These are phyloP conservation scores for Batillaria attramentaria DNA, from an alignment of 1,140 invertebrate genomes.

Conservation along the genomic window DNA sequence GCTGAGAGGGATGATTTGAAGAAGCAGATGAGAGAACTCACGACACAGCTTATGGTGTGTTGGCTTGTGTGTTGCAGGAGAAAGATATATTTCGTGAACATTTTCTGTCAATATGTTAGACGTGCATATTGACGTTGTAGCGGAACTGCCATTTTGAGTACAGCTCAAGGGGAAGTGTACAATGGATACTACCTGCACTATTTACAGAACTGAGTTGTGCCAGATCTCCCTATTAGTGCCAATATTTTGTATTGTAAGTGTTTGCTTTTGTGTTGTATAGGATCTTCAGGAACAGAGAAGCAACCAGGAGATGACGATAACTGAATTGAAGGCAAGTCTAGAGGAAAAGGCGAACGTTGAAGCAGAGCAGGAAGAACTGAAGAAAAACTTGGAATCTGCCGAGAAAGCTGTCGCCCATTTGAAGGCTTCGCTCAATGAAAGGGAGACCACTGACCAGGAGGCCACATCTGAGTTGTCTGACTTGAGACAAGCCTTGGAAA, in stretches of 20 bases:
- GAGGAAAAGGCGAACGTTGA: conserved; percentile 15
- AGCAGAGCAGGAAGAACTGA: conserved; percentile 2
- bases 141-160: too few relatives aligned
- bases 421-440: not conserved
- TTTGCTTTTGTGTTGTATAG: not conserved
- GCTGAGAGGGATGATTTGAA: conserved; percentile 26
- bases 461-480: conserved; percentile 1
- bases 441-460: conserved; percentile 12
- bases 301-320: conserved; percentile 9
- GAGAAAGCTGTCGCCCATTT: conserved; percentile 4
- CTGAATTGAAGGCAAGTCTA: not conserved
- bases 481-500: conserved; percentile 29
- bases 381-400: not conserved
- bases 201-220: too few relatives aligned
- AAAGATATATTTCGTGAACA: too few relatives aligned
- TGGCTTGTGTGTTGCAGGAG: too few relatives aligned
- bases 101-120: too few relatives aligned
- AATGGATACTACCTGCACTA: too few relatives aligned
- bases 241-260: too few relatives aligned
- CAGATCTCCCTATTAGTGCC: too few relatives aligned
- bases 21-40: conserved; percentile 2
- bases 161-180: too few relatives aligned
- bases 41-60: not conserved
- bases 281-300: not conserved
- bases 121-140: too few relatives aligned